Conservation (phyloP, 2,888 invertebrate species). For the Volucella inflata region DNA sequence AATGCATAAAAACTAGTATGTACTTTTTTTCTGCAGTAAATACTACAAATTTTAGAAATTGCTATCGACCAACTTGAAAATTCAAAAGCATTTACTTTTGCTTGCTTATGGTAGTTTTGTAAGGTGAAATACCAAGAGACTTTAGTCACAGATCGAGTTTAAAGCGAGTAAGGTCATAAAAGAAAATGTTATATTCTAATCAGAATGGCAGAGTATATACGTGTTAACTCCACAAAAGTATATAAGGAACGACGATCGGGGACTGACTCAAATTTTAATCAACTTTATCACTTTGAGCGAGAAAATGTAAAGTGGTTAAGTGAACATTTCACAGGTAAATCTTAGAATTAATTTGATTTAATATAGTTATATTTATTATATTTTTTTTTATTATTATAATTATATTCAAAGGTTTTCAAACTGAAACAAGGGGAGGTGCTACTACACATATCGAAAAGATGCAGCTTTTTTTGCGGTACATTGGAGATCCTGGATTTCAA, state of each 20-base stretch:
- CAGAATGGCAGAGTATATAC: neutral
- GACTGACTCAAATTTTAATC: neutral
- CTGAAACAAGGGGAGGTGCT: neutral
- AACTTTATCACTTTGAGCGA: neutral
- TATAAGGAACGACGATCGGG: neutral
- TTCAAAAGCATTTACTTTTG: neutral
- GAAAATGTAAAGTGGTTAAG: no score
- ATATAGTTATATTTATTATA: neutral
- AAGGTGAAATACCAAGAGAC: no score
- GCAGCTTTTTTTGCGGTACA: neutral
- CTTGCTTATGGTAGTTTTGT: no score
- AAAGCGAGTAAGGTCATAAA: no score
- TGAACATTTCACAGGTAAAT: no score
- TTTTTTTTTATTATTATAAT: neutral
- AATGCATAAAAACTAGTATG: neutral
- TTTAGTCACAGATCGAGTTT: no score
- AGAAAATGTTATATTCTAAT: neutral
- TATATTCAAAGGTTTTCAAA: no score
- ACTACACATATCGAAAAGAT: neutral
- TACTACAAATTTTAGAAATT: neutral
- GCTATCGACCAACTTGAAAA: neutral
- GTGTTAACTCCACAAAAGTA: neutral
- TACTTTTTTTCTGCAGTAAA: neutral
- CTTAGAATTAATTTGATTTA: neutral
- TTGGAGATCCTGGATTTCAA: slow-evolving; percentile 1